A percentile compares a stretch with the other conserved stretches of the same genome.
These are phyloP conservation scores for Megaptera novaeangliae DNA, from an alignment of 2,113 vertebrate genomes.

Conservation along the genomic window DNA sequence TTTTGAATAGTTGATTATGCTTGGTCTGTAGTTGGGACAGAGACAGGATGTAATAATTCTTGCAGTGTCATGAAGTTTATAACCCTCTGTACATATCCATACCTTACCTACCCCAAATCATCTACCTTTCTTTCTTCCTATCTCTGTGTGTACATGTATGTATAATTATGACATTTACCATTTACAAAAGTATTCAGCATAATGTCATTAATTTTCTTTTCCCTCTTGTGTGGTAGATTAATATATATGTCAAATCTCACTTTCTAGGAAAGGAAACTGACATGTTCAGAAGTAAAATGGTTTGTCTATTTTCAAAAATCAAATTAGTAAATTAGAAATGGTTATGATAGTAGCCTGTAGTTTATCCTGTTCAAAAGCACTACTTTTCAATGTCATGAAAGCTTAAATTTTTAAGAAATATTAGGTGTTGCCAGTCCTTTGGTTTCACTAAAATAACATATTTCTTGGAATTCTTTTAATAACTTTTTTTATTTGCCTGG, in stretches of 20 bases:
- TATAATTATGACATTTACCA: background rate
- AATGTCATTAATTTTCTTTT: constrained; percentile 21
- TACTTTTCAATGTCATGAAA: constrained; percentile 2
- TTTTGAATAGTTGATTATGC: background rate
- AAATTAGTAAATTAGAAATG: background rate
- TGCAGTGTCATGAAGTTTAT: background rate
- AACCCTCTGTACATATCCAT: background rate
- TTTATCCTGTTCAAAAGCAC: background rate
- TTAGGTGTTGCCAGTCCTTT: background rate
- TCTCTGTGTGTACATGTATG: background rate
- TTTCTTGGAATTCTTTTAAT: background rate
- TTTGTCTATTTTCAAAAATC: background rate
- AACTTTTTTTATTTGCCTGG: background rate
- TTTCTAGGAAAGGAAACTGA: background rate
- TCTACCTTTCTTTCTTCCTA: background rate
- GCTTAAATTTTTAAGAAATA: background rate
- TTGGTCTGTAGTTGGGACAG: background rate
- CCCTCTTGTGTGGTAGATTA: background rate
- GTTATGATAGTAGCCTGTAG: background rate
- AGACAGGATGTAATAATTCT: background rate
- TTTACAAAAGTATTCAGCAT: background rate
- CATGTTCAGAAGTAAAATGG: background rate
- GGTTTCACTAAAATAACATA: background rate
- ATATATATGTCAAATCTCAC: background rate
- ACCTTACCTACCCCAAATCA: background rate